A percentile compares a stretch with the other conserved stretches of the same genome.
Evolutionary conservation across 2,888 invertebrate species (phyloP).

Genomic region (Drosophila nigritarsus): DNA sequence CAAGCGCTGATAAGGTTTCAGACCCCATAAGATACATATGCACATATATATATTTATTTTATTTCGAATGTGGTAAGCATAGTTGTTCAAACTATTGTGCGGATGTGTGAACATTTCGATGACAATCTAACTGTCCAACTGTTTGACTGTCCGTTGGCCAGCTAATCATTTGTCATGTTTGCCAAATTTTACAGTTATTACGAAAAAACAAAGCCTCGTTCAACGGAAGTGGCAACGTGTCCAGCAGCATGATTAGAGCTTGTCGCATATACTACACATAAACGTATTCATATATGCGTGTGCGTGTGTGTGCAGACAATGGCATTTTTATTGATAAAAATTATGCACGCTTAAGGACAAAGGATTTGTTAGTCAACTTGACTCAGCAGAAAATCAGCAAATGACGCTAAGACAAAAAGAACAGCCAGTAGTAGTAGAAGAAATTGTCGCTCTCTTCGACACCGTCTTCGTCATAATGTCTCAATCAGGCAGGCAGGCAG

Average conservation of each 20-base stretch:
- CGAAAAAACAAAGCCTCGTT: slow-evolving; percentile 44
- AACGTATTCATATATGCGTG: slow-evolving; percentile 7
- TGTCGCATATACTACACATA: slow-evolving; percentile 16
- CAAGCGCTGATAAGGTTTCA: not conserved
- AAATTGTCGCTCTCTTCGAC: slow-evolving; percentile 24
- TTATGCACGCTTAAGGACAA: slow-evolving; percentile 72
- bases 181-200: slow-evolving; percentile 76
- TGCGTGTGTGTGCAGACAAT: slow-evolving; percentile 42
- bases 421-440: slow-evolving; percentile 1
- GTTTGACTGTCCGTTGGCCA: slow-evolving; percentile 19
- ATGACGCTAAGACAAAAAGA: slow-evolving; percentile 48
- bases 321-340: slow-evolving; percentile 74
- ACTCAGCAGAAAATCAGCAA: slow-evolving; percentile 67
- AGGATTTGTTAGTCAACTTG: slow-evolving; percentile 73
- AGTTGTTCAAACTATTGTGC: no score
- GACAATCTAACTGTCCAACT: slow-evolving; percentile 16
- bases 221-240: slow-evolving; percentile 60
- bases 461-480: slow-evolving; percentile 68
- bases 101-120: slow-evolving; percentile 40
- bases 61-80: slow-evolving; percentile 22
- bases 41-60: not conserved
- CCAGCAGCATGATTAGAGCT: slow-evolving; percentile 55
- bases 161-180: slow-evolving; percentile 63
- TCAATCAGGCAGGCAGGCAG: slow-evolving; percentile 62
- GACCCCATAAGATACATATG: not conserved